Percentiles rank a stretch among this genome's conserved stretches.
Evolutionary conservation across 2,888 invertebrate species (phyloP).

Genomic region (Pyrrhia umbra): DNA sequence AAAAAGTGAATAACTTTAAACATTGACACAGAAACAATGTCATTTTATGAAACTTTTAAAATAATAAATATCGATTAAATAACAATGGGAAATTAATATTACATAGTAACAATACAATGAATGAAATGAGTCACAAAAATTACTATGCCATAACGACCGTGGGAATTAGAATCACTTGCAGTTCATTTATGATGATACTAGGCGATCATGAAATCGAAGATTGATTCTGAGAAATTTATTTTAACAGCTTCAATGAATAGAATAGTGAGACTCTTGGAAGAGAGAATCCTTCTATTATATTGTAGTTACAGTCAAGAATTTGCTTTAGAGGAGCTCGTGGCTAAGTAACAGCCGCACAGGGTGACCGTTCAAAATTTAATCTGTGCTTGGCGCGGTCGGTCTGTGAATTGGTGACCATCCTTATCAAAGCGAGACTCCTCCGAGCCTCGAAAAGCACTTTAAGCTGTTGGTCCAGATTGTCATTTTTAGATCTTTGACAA

Average conservation of each 20-base stretch:
- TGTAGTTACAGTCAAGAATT: neutral
- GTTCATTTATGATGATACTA: conserved; percentile 20
- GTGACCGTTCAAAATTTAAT: too few relatives aligned
- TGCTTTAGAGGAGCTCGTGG: too few relatives aligned
- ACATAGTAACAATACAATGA: conserved; percentile 19
- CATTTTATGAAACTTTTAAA: neutral
- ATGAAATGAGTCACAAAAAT: conserved; percentile 19
- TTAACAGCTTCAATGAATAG: neutral
- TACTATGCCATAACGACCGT: conserved; percentile 15
- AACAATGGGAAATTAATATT: neutral
- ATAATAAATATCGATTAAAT: neutral
- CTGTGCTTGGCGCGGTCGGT: too few relatives aligned
- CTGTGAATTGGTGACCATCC: too few relatives aligned
- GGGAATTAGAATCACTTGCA: conserved; percentile 16
- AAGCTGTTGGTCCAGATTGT: too few relatives aligned
- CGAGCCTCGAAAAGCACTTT: too few relatives aligned
- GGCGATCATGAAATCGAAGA: conserved; percentile 1
- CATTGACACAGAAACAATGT: neutral
- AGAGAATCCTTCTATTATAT: neutral
- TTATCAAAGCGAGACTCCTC: too few relatives aligned
- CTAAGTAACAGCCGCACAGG: too few relatives aligned
- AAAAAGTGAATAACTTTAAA: too few relatives aligned
- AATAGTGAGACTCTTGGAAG: neutral
- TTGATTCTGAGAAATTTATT: neutral
- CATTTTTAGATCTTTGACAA: too few relatives aligned